Base-by-base conservation (phyloP, 2,113 vertebrate genomes). In the Neopipo cinnamomea region DNA sequence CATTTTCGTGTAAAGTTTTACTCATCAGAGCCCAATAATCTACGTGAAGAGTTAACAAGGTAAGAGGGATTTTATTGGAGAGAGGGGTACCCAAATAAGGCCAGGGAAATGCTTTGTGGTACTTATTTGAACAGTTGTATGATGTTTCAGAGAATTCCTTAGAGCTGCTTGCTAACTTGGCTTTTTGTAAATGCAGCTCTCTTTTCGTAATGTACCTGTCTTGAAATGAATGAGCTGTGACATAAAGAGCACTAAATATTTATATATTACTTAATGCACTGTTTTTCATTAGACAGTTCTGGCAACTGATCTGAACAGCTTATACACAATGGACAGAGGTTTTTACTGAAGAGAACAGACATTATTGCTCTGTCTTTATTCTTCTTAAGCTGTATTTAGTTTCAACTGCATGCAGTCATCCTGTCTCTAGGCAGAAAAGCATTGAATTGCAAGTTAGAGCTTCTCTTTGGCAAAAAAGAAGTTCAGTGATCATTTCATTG, bases 1-100 rank as follows among this genome's bases (percentile, higher is more conserved):
- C 99, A 99, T 97, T 97, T 99, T 98, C 98, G 99, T 94, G 99
- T 99, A 20, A 99, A 99, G 95, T 99, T 99, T 97, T 99, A 99
- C 96, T 99, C 99, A 4, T 99, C 99, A 17, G 99, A 99, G 94
- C 99, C 99, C 22, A 99, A 99, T 97, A 99, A 99, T 94, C 98
- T 99, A 17, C 99, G 99, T 46, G 99, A 99, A 97, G 99, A 99
- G 79, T 97, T 99, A 78, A 99, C 99, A 84, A 98, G 99, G 99
- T 99, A 96, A 94, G 91, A 63, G 23, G 31, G 37, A 65, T 65
- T 89, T 81, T 71, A 3, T 73, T 20, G 55, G 42, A 31, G 24
- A 59, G 23, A 12, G 3, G 21, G 46, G 22, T 39, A 39, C 13
- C 24, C 4, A 49, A 2, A 33, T 44, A 82, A 59, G 52, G 33